Percentiles rank a stretch among this genome's conserved stretches.
phyloP scores from a whole-genome alignment of 2,888 invertebrate species.

The Drosophila borealis region DNA sequence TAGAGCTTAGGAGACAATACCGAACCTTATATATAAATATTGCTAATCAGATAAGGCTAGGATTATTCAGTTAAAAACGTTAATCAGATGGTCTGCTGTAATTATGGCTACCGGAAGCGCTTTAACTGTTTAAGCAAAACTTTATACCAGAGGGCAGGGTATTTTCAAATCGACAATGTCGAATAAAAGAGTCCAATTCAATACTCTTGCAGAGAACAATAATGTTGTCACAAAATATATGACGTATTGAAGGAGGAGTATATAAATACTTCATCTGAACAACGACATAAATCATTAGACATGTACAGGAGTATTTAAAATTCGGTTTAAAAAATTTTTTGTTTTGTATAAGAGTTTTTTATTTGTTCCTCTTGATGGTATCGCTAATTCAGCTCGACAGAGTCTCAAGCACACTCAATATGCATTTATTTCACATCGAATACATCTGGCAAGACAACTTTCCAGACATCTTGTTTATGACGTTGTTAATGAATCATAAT shows the following conservation, averaged over 20 bases:
- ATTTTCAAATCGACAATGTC: neutral
- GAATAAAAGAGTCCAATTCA: neutral
- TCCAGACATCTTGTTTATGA: constrained; percentile 18
- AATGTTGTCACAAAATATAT: neutral
- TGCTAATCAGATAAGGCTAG: no score
- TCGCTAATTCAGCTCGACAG: neutral
- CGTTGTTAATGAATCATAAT: constrained; percentile 37
- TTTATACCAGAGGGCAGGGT: neutral
- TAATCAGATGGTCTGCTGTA: no score
- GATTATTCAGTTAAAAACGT: no score
- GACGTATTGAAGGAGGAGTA: neutral
- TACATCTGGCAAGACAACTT: neutral
- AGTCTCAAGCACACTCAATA: neutral
- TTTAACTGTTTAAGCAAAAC: no score
- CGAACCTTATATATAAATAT: no score
- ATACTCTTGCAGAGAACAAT: neutral
- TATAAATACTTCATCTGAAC: no score
- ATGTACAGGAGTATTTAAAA: no score
- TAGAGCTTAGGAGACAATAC: no score
- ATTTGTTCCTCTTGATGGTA: neutral
- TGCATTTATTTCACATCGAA: neutral
- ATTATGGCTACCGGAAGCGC: no score
- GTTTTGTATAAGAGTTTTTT: no score
- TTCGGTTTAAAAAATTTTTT: no score
- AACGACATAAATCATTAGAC: no score